Evolutionary conservation across 2,888 invertebrate species (phyloP), one percentile per base, ranked within the genome.

Genomic region (Cantharis lateralis): DNA sequence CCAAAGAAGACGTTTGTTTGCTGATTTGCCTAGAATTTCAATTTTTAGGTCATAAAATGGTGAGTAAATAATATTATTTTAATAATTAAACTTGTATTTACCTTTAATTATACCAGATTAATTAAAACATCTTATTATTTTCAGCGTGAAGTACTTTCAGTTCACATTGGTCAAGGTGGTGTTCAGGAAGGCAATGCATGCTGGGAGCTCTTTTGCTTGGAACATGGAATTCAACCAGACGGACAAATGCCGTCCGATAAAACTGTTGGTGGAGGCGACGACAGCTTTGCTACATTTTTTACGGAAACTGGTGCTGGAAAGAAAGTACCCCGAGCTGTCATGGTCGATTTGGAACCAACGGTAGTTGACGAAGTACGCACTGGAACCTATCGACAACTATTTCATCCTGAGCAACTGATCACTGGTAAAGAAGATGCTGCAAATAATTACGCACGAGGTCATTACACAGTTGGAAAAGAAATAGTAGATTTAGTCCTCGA

Each of bases 361-460:
- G 64, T 66, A 9, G 64, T 66, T 13, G 92, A 92, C 80, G 92
- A 92, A 83, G 90, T 93, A 28, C 91, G 92, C 28, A 89, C 90
- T 70, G 93, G 93, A 11, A 91, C 91, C 62, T 94, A 93, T 85
- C 90, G 92, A 0, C 91, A 92, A 83, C 89, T 95, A 18, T 95
- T 93, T 88, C 94, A 95, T 85, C 64, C 64, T 9, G 64, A 66
- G 24, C 64, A 66, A 13, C 11, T 66, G 0, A 66, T 66, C 1
- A 66, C 95, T 95, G 0, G 95, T 95, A 66, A 66, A 66, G 64
- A 66, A 66, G 64, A 66, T 13, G 64, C 64, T 3, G 64, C 64
- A n/a, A 66, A 66, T 11, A 66, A 66, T 20, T 66, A 66, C 10
- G 64, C 64, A 0, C 64, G 64, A 82, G n/a, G 61, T 86, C 3